Conservation (phyloP, 1,140 invertebrate species). For the Caerostris darwini region DNA sequence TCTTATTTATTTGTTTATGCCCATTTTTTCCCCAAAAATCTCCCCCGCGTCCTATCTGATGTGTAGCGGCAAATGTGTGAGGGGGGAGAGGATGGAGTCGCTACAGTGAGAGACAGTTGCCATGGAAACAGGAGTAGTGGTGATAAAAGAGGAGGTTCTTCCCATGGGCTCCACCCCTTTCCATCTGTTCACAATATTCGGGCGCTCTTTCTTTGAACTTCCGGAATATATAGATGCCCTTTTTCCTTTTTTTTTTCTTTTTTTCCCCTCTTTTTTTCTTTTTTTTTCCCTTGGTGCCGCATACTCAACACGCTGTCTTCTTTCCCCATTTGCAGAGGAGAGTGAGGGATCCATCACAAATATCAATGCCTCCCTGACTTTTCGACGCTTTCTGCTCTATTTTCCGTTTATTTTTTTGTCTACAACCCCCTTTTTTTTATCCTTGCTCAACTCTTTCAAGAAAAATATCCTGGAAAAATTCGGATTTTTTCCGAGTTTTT, state of each 20-base stretch:
- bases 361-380: conserved; percentile 37
- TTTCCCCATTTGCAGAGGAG: conserved; percentile 58
- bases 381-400: background rate
- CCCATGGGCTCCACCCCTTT: conserved; percentile 64
- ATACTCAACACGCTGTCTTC: conserved; percentile 71
- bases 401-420: no score
- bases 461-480: no score
- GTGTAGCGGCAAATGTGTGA: background rate
- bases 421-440: no score
- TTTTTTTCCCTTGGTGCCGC: background rate
- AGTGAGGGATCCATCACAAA: conserved; percentile 62
- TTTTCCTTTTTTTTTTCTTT: conserved; percentile 38
- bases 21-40: conserved; percentile 24
- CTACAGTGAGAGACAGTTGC: conserved; percentile 73
- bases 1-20: conserved; percentile 72
- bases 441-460: no score
- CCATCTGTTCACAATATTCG: conserved; percentile 75
- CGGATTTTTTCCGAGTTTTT: no score
- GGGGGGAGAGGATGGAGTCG: conserved; percentile 25
- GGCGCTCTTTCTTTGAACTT: conserved; percentile 61
- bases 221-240: conserved; percentile 74
- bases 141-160: conserved; percentile 75
- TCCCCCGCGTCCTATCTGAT: background rate
- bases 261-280: background rate
- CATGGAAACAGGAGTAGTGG: conserved; percentile 73